Evolutionary conservation across 2,113 vertebrate genomes (phyloP).

Genomic region (Cryptotis parvus): DNA sequence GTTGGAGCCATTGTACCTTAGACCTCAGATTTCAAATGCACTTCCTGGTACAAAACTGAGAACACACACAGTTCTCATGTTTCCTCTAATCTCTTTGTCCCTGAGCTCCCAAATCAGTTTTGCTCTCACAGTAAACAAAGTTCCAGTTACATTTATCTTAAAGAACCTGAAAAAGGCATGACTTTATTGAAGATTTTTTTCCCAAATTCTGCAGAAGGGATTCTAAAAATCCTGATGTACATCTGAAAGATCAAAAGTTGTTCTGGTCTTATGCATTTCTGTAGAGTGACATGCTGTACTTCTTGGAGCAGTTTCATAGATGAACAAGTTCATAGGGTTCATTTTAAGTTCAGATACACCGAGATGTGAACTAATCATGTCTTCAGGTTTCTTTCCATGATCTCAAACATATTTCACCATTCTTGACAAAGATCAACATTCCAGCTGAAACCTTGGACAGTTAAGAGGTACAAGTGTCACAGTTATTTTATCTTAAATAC

Average conservation of each 20-base stretch:
- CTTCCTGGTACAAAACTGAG: slow-evolving; percentile 13
- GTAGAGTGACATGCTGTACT: not conserved
- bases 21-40: slow-evolving; percentile 39
- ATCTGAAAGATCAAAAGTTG: slow-evolving; percentile 29
- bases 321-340: slow-evolving; percentile 6
- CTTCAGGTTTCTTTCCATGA: slow-evolving; percentile 21
- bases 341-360: slow-evolving; percentile 39
- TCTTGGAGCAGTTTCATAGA: not conserved
- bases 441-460: not conserved
- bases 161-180: not conserved
- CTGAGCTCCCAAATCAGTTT: not conserved
- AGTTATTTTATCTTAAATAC: slow-evolving; percentile 6
- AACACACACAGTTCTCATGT: not conserved
- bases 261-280: not conserved
- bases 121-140: slow-evolving; percentile 33
- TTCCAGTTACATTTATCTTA: slow-evolving; percentile 27
- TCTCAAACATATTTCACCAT: slow-evolving; percentile 59
- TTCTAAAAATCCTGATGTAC: not conserved
- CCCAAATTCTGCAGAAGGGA: slow-evolving; percentile 19
- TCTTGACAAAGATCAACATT: slow-evolving; percentile 47
- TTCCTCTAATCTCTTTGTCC: not conserved
- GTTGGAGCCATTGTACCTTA: not conserved
- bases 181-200: slow-evolving; percentile 7
- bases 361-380: slow-evolving; percentile 24
- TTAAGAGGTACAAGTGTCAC: not conserved